Evolutionary conservation across 1,140 invertebrate genomes (phyloP).

Genomic region (Drosophila mayri): DNA sequence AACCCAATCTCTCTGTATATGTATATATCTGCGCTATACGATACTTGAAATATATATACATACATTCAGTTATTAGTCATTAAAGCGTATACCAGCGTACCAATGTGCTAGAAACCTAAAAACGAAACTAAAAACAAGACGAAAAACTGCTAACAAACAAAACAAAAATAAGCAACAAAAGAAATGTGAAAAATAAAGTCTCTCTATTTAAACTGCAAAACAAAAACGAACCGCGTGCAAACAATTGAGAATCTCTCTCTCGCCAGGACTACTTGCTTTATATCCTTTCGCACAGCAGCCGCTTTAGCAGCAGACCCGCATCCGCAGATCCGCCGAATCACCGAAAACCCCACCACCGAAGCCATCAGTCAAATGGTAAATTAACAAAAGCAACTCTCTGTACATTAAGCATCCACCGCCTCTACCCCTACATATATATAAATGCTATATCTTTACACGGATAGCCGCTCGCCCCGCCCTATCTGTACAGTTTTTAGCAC

Average conservation of each 20-base stretch:
- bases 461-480: not conserved
- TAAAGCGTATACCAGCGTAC: constrained; percentile 60
- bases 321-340: constrained; percentile 18
- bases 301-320: constrained; percentile 28
- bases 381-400: constrained; percentile 65
- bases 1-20: constrained; percentile 21
- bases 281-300: constrained; percentile 57
- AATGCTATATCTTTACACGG: constrained; percentile 16
- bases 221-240: constrained; percentile 25
- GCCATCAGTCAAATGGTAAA: constrained; percentile 68
- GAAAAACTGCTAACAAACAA: constrained; percentile 27
- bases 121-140: constrained; percentile 11
- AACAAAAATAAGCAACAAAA: constrained; percentile 48
- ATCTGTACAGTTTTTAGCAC: constrained; percentile 44
- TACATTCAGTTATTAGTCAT: constrained; percentile 67
- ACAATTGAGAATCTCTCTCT: constrained; percentile 40
- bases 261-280: constrained; percentile 44
- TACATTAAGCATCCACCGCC: constrained; percentile 39
- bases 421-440: constrained; percentile 7
- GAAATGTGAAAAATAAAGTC: constrained; percentile 80
- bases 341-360: constrained; percentile 15
- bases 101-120: constrained; percentile 57
- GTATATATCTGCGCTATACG: constrained; percentile 36
- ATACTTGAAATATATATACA: constrained; percentile 50
- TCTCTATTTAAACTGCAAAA: constrained; percentile 83